Conservation (phyloP, 2,888 invertebrate genomes). For the Minunthozetes semirufus region DNA sequence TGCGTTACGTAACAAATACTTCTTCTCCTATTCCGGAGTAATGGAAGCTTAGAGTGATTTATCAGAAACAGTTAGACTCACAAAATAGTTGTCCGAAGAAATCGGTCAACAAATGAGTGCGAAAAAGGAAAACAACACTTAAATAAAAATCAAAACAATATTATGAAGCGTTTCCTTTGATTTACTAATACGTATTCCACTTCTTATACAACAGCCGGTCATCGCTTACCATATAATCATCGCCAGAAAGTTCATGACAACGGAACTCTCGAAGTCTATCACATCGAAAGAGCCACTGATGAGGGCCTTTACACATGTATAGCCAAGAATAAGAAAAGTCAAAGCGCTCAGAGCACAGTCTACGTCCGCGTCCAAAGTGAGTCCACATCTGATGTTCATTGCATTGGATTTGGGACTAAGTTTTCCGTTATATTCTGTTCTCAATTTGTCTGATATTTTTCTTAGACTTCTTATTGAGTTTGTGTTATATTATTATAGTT, state of each 20-base stretch:
- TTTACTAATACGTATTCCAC: neutral
- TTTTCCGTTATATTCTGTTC: neutral
- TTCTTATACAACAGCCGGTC: conserved; percentile 17
- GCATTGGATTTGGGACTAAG: neutral
- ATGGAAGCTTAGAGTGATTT: neutral
- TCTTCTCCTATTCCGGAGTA: neutral
- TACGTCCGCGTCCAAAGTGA: conserved; percentile 32
- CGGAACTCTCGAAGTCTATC: conserved; percentile 48
- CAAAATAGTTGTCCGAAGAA: neutral
- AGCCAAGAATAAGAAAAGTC: conserved; percentile 46
- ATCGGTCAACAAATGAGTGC: neutral
- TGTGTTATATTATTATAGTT: no score
- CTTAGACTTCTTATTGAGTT: neutral
- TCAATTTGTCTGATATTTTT: neutral
- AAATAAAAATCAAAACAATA: conserved; percentile 16
- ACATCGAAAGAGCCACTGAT: conserved; percentile 46
- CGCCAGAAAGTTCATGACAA: conserved; percentile 47
- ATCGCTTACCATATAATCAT: conserved; percentile 35
- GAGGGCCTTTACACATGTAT: conserved; percentile 49
- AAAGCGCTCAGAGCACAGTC: conserved; percentile 37
- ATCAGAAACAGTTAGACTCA: conserved; percentile 10
- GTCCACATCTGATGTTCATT: neutral
- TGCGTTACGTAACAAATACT: neutral
- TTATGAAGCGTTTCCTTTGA: neutral
- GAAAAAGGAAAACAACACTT: conserved; percentile 11